Evolutionary conservation across 1,140 invertebrate species (phyloP), one percentile per base, ranked within the genome.

Genomic region (Hylaeus anthracinus): DNA sequence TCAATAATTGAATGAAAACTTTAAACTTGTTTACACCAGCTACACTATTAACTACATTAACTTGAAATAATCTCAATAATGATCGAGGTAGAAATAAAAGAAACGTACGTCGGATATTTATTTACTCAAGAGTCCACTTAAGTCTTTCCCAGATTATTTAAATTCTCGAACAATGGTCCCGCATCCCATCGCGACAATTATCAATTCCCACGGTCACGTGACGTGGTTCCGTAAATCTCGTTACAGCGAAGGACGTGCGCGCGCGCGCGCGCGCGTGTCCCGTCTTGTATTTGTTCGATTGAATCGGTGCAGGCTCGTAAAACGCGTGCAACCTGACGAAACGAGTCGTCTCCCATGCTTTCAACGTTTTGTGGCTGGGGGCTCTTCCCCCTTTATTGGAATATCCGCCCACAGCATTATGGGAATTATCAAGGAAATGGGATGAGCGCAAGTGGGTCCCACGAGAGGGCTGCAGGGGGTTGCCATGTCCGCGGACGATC

Each of bases 391-490:
- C 90, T 93, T 93, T 92, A 93, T 93, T 93, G 91, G 89, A 92
- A 93, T 93, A 93, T 93, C 92, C 93, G 92, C 93, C 92, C 90
- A 92, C 91, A 92, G 91, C 91, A 93, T 93, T 92, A 93, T 92
- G 89, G 90, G 91, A 93, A 93, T 93, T 92, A 93, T 93, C 88
- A 91, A 93, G 91, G 91, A 92, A 92, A 92, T 92, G 86, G 91
- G 90, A 91, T 90, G 91, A 92, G 90, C 91, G 88, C 87, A 78
- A 86, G 85, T 84, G 83, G 90, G 84, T 91, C 84, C 85, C 86
- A 87, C 63, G 87, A 77, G 82, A 84, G 82, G 85, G 65, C 66
- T 26, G 73, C 69, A 77, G 86, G 81, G 84, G 75, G 80, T 79
- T 80, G 82, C 83, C 76, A 82, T 74, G 82, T 48, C 45, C 72